Evolutionary conservation across 2,888 invertebrate genomes (phyloP).

Genomic region (Mythimna albipuncta): DNA sequence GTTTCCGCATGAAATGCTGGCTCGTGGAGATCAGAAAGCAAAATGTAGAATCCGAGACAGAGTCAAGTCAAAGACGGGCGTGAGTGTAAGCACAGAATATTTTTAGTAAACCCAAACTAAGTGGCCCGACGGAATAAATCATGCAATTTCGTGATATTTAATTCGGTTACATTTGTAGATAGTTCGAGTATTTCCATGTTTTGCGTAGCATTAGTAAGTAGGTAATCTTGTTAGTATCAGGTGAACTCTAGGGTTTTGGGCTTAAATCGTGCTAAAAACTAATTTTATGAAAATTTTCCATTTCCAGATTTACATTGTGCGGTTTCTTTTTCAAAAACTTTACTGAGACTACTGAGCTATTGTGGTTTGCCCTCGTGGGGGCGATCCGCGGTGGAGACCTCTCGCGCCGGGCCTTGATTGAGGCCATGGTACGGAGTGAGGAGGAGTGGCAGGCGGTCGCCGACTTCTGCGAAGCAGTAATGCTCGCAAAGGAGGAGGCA

Average conservation of each 20-base stretch:
- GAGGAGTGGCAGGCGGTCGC: too few relatives aligned
- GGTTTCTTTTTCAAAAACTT: too few relatives aligned
- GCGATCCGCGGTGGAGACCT: too few relatives aligned
- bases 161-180: constrained; percentile 34
- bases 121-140: constrained; percentile 74
- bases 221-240: constrained; percentile 16
- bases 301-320: neutral
- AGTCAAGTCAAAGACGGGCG: constrained; percentile 79
- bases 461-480: too few relatives aligned
- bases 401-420: too few relatives aligned
- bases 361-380: too few relatives aligned
- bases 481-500: too few relatives aligned
- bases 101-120: constrained; percentile 75
- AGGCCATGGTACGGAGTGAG: too few relatives aligned
- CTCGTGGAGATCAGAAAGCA: constrained; percentile 75
- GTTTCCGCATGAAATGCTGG: constrained; percentile 66
- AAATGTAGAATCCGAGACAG: constrained; percentile 84
- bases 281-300: constrained; percentile 1
- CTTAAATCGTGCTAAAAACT: neutral
- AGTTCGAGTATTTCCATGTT: constrained; percentile 12
- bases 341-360: too few relatives aligned
- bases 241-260: constrained; percentile 1
- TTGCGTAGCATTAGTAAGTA: constrained; percentile 19
- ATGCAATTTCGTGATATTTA: constrained; percentile 63
- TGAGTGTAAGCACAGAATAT: constrained; percentile 82